Evolutionary conservation across 2,888 invertebrate species (phyloP), one percentile per base, ranked within the genome.

Genomic region (Thymelicus acteon): DNA sequence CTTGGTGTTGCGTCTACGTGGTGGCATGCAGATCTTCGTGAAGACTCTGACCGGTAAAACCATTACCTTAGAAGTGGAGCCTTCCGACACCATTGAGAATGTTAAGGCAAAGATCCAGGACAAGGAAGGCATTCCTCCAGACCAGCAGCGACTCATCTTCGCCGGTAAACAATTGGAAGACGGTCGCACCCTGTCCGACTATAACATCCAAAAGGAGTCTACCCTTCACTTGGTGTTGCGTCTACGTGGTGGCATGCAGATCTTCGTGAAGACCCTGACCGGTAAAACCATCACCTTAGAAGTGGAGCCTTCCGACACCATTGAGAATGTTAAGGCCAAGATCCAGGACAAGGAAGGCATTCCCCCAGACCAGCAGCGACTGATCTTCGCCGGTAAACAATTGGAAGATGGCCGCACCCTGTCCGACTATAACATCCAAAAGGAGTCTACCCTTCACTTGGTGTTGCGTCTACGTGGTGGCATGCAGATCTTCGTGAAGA

Each of bases 101-200:
- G 85, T 85, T 0, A 85, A 85, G 37, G 84, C 85, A 4, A 86
- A 85, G 66, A 85, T 86, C 64, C 85, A 85, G 54, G 85, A 86
- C 72, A 85, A 86, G 24, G 86, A 86, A 47, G 86, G 86, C 0
- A 86, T 86, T 12, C 85, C 85, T 0, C 85, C 85, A 74, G 85
- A 86, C 75, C 85, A 86, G 67, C 85, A 86, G 73, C 77, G 85
- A 61, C 71, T 85, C 0, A 85, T 85, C 71, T 85, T 85, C 44
- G 85, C 85, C 6, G 85, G 85, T 7, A 85, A 85, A 44, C 85
- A 85, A 62, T 71, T 85, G 1, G 85, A 85, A 68, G 85, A 85
- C 75, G 85, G 85, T 0, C 84, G 85, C 52, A 86, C 85, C 0
- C 74, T 86, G 0, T 85, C 85, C 0, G 85, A 85, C 48, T 85